Percentiles rank a stretch among this genome's conserved stretches.
phyloP scores from a whole-genome alignment of 2,113 vertebrate species.

The Antigone vipio region DNA sequence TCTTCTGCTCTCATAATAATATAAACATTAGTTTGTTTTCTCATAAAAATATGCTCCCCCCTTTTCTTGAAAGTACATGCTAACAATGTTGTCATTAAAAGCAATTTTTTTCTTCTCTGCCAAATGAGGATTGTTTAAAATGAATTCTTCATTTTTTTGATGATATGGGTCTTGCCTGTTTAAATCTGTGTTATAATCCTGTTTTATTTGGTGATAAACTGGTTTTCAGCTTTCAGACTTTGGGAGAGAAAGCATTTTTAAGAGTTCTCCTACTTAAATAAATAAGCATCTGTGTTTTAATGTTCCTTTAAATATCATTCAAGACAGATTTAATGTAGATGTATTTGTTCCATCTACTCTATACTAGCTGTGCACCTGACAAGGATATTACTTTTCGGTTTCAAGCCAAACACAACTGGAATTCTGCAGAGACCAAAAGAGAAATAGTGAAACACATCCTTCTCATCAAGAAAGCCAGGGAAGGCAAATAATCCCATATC shows the following conservation, averaged over 20 bases:
- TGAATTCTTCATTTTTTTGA: background rate
- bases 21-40: slow-evolving; percentile 45
- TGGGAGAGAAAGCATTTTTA: background rate
- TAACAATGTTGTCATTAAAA: slow-evolving; percentile 56
- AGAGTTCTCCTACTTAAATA: background rate
- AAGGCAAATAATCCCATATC: background rate
- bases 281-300: slow-evolving; percentile 5
- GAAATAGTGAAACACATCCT: background rate
- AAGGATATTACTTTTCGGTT: background rate
- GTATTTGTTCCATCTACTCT: background rate
- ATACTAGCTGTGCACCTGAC: background rate
- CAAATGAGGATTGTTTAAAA: slow-evolving; percentile 26
- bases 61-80: background rate
- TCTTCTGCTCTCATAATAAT: slow-evolving; percentile 16
- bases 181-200: slow-evolving; percentile 27
- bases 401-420: background rate
- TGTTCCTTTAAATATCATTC: background rate
- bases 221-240: background rate
- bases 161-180: background rate
- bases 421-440: background rate
- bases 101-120: slow-evolving; percentile 28
- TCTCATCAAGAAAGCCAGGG: background rate
- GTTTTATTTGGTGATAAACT: slow-evolving; percentile 45
- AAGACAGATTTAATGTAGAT: background rate
- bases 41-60: background rate